Evolutionary conservation across 2,888 invertebrate species (phyloP).

Genomic region (Luffia ferchaultella): DNA sequence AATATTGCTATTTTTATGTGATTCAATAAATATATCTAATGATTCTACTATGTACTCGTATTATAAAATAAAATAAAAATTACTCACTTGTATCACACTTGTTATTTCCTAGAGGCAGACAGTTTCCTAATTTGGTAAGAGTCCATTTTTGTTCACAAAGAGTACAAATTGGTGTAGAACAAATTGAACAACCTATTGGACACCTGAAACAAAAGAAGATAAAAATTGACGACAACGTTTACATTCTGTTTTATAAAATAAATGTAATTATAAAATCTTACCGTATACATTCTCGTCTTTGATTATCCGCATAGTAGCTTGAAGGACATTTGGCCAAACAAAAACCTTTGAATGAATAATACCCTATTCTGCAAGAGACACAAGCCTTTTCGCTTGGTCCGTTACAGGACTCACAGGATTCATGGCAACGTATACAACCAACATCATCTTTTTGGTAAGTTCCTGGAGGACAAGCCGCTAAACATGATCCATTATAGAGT

Average conservation of each 20-base stretch:
- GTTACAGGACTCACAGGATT: slow-evolving; percentile 81
- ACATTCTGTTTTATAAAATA: not conserved
- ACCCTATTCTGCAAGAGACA: slow-evolving; percentile 78
- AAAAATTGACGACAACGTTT: not conserved
- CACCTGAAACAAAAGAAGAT: slow-evolving; percentile 53
- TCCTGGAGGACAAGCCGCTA: slow-evolving; percentile 82
- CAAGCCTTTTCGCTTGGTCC: slow-evolving; percentile 82
- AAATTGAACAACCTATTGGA: slow-evolving; percentile 79
- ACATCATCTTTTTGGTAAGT: slow-evolving; percentile 90
- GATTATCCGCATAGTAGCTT: slow-evolving; percentile 78
- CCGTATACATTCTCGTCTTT: slow-evolving; percentile 79
- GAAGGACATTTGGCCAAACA: slow-evolving; percentile 78
- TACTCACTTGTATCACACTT: slow-evolving; percentile 78
- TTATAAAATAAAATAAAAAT: slow-evolving; percentile 8
- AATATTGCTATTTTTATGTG: too few species aligned
- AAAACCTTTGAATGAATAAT: slow-evolving; percentile 75
- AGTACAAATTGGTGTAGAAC: slow-evolving; percentile 75
- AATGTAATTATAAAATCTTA: slow-evolving; percentile 28
- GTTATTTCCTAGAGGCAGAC: slow-evolving; percentile 76
- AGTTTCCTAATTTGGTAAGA: slow-evolving; percentile 76
- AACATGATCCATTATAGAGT: slow-evolving; percentile 83
- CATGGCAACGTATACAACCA: slow-evolving; percentile 80
- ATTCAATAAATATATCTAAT: too few species aligned
- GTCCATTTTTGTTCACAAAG: slow-evolving; percentile 80
- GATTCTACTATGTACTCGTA: not conserved